Evolutionary conservation across 2,797 vertebrate species (phyloP), one percentile per base, ranked within the genome.

Genomic region (Garrulus glandarius): DNA sequence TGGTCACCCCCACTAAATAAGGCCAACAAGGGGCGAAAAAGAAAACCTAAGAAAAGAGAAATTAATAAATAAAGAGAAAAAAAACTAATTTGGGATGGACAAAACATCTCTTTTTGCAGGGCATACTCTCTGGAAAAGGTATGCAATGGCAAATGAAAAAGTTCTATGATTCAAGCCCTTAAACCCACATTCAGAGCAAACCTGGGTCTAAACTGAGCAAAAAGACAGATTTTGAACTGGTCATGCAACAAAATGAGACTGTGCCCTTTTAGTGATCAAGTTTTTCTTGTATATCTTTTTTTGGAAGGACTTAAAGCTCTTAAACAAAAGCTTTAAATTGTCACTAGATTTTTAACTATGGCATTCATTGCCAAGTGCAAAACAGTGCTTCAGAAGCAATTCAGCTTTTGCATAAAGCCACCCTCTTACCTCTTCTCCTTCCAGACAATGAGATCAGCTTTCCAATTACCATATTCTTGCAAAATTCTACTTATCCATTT

Each of bases 1-100:
- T 91, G 95, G 83, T 84, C 72, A 88, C 89, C 96, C 96, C 85
- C 71, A 75, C 68, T 87, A 81, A 85, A 53, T 19, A 81, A 91
- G 79, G 69, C 67, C 75, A 96, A 89, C 3, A 22, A 52, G 60
- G 52, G 84, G 80, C 0, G 11, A 67, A 94, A 90, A 90, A 90
- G 13, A 44, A 81, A 74, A 61, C 6, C 21, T 22, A 75, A 76
- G 49, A 39, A 70, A 83, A 84, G 3, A 59, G 13, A 64, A 56
- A 77, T 50, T 23, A 27, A 37, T 36, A 72, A 41, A n/a, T n/a
- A 47, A 49, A 34, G 30, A 19, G 6, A 1, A 5, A 19, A 69
- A 64, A 36, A 71, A 14, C 17, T 32, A 56, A 69, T 18, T 5
- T 26, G 23, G 70, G 24, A 71, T 32, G 29, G 47, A 72, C 29